Percentiles rank a stretch among this genome's conserved stretches.
These are phyloP conservation scores for Acronicta alni DNA, from an alignment of 2,888 invertebrate species.

Conservation along the genomic window DNA sequence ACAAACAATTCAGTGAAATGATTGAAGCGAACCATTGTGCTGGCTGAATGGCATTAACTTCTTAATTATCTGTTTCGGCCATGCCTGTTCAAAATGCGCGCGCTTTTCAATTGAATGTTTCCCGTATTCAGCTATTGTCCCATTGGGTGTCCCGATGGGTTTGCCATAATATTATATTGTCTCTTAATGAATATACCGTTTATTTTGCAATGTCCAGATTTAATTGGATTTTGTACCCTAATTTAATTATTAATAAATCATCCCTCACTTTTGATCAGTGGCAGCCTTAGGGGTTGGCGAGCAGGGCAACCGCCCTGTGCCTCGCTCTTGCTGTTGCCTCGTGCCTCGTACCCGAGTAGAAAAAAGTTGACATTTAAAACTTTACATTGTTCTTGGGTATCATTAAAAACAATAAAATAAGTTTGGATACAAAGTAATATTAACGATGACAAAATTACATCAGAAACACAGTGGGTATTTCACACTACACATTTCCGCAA, in stretches of 20 bases:
- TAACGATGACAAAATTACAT: too few species aligned
- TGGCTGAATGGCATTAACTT: conserved; percentile 31
- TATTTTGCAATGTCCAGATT: conserved; percentile 7
- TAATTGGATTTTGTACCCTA: conserved; percentile 1
- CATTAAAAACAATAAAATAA: too few species aligned
- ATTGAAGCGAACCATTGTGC: conserved; percentile 26
- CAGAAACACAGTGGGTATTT: too few species aligned
- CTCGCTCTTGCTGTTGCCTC: too few species aligned
- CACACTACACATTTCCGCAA: too few species aligned
- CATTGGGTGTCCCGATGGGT: conserved; percentile 12
- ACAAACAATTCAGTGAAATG: conserved; percentile 34
- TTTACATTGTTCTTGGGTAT: too few species aligned
- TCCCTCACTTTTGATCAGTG: too few species aligned
- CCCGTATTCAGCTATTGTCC: conserved; percentile 35
- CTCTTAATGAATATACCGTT: conserved; percentile 34
- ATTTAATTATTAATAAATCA: neutral
- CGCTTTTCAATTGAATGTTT: conserved; percentile 31
- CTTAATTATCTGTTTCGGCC: conserved; percentile 34
- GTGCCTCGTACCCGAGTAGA: too few species aligned
- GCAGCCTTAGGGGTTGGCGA: too few species aligned
- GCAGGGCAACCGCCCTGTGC: too few species aligned
- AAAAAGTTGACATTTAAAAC: too few species aligned
- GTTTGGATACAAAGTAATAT: too few species aligned
- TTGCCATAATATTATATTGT: conserved; percentile 10
- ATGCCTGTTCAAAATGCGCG: conserved; percentile 21